A percentile compares a stretch with the other conserved stretches of the same genome.
Evolutionary conservation across 2,888 invertebrate genomes (phyloP).

Genomic region (Agrotis ipsilon): DNA sequence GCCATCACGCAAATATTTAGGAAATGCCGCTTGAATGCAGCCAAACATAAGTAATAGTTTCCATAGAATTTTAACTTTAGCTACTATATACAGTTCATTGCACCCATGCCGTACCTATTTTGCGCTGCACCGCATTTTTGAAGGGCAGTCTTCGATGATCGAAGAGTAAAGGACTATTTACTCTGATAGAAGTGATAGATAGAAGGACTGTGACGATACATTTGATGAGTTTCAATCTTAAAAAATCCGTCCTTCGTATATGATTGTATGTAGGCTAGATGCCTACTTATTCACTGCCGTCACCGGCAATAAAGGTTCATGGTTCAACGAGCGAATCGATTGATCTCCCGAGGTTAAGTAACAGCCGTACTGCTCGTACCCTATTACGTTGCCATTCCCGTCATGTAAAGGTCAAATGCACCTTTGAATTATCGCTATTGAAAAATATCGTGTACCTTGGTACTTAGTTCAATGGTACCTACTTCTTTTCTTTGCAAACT

Average conservation of each 20-base stretch:
- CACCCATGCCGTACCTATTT: background rate
- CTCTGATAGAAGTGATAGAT: too few relatives aligned
- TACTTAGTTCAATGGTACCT: too few relatives aligned
- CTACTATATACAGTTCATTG: conserved; percentile 6
- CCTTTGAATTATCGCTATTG: background rate
- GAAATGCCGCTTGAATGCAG: too few relatives aligned
- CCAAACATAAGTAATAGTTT: background rate
- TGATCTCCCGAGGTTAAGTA: conserved; percentile 19
- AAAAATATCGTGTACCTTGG: too few relatives aligned
- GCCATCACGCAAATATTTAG: background rate
- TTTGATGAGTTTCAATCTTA: too few relatives aligned
- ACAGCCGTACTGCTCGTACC: conserved; percentile 11
- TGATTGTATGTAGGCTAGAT: background rate
- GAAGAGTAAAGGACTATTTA: too few relatives aligned
- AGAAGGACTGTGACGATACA: too few relatives aligned
- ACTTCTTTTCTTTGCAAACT: too few relatives aligned
- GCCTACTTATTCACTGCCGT: background rate
- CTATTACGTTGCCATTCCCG: background rate
- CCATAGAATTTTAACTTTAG: background rate
- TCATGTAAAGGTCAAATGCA: background rate
- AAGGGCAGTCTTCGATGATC: too few relatives aligned
- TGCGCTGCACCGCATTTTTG: conserved; percentile 14
- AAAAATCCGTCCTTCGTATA: conserved; percentile 3
- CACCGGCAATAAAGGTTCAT: conserved; percentile 12
- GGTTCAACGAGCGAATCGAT: conserved; percentile 17